Conservation (phyloP, 2,113 vertebrate species). For the western clawed frog (Xenopus tropicalis) region UCB_Xtro_10.0 CM004443.2:75114501-75115000, state of each 20-base stretch:
- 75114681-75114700: background rate
- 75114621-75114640: background rate
- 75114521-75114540: too few species aligned
- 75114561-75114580: background rate
- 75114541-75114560: too few species aligned
- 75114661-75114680: background rate
- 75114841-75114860: too few species aligned
- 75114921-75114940: too few species aligned
- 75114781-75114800: background rate
- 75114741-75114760: background rate
- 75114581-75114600: background rate
- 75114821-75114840: too few species aligned
- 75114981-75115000: too few species aligned
- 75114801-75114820: too few species aligned
- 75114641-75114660: background rate
- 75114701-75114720: background rate
- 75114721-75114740: background rate
- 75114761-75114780: background rate
- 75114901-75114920: too few species aligned
- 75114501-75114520: too few species aligned
- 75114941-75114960: too few species aligned
- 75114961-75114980: too few species aligned
- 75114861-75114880: too few species aligned
- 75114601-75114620: slow-evolving; percentile 8
- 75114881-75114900: background rate